Evolutionary conservation across 2,113 vertebrate genomes (phyloP).

Genomic region (Bubo blakistoni): DNA sequence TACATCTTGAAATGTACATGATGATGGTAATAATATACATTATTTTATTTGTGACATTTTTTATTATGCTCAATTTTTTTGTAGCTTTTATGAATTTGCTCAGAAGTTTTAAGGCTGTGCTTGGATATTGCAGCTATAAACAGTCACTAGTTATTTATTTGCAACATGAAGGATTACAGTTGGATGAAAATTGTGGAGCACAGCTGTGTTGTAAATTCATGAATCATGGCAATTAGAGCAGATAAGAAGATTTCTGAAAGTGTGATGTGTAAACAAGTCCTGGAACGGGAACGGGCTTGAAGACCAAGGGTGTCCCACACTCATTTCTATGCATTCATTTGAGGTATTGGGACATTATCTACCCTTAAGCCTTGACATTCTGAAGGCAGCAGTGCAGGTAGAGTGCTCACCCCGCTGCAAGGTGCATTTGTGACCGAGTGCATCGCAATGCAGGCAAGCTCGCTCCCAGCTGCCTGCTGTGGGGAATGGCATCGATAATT

Average conservation of each 20-base stretch:
- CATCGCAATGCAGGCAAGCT: not conserved
- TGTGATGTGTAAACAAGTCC: not conserved
- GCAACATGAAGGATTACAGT: not conserved
- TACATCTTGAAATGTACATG: not conserved
- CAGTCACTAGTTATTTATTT: constrained; percentile 4
- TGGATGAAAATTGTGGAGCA: not conserved
- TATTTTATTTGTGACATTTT: not conserved
- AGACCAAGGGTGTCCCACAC: not conserved
- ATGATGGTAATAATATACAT: not conserved
- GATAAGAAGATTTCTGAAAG: not conserved
- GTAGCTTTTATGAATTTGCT: not conserved
- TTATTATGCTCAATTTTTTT: not conserved
- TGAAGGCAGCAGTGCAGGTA: not conserved
- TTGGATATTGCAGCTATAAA: not conserved
- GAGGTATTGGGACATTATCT: not conserved
- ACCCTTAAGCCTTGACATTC: accelerated
- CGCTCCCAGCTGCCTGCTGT: not conserved
- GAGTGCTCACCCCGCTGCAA: not conserved
- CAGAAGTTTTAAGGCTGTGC: not conserved
- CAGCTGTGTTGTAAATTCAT: not conserved
- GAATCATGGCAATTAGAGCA: constrained; percentile 27
- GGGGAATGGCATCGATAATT: not conserved
- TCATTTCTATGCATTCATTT: not conserved
- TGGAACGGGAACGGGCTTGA: not conserved
- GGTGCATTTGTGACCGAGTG: not conserved